phyloP scores from a whole-genome alignment of 2,888 invertebrate species.

The Leptarthrus brevirostris region DNA sequence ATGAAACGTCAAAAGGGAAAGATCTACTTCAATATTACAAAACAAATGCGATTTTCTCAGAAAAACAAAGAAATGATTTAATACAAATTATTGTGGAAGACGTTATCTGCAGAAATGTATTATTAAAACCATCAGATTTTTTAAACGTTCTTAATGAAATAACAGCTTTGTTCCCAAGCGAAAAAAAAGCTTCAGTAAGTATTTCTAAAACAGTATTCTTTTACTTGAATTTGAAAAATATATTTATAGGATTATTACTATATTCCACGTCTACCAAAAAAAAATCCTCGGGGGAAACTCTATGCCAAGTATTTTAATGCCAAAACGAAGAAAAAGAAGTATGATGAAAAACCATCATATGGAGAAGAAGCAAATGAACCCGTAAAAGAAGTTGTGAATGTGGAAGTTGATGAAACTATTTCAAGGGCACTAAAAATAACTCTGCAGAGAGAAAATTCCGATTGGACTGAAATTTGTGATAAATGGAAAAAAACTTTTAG shows the following conservation, averaged over 20 bases:
- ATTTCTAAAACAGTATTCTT: too few species aligned
- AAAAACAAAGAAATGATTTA: too few species aligned
- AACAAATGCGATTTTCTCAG: too few species aligned
- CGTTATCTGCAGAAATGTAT: too few species aligned
- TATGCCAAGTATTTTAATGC: constrained; percentile 1
- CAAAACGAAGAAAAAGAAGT: background rate
- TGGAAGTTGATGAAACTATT: constrained; percentile 19
- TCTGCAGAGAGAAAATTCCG: constrained; percentile 16
- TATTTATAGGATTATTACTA: too few species aligned
- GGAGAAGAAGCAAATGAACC: background rate
- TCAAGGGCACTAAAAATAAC: constrained; percentile 4
- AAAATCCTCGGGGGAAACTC: background rate
- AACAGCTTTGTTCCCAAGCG: too few species aligned
- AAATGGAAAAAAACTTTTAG: constrained; percentile 42
- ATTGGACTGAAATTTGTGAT: constrained; percentile 17
- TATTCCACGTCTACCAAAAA: background rate
- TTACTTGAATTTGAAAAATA: too few species aligned
- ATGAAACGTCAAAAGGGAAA: background rate
- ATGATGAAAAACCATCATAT: background rate
- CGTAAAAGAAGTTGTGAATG: background rate
- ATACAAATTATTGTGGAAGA: too few species aligned
- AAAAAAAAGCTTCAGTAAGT: too few species aligned
- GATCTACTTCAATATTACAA: background rate
- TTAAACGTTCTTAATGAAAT: too few species aligned
- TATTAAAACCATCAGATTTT: too few species aligned